These are phyloP conservation scores for Falco concolor DNA, from an alignment of 2,797 vertebrate species.

Conservation along the genomic window DNA sequence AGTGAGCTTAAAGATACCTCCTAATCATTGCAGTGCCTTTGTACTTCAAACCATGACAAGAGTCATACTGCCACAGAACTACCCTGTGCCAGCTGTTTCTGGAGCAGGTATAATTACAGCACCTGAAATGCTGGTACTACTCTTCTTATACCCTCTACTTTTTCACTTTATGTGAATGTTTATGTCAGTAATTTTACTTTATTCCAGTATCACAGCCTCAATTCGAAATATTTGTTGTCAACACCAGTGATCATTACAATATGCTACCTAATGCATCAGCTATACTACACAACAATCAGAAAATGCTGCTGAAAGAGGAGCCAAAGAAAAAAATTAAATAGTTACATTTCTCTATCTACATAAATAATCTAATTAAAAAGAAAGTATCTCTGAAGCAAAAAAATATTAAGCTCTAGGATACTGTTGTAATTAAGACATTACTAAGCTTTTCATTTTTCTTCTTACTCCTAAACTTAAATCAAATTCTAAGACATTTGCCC, in stretches of 20 bases:
- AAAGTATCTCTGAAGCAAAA: constrained; percentile 17
- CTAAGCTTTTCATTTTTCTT: constrained; percentile 43
- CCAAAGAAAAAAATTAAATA: neutral
- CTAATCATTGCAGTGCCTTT: neutral
- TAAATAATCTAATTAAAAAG: constrained; percentile 28
- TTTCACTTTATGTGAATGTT: neutral
- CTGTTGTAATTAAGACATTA: constrained; percentile 50
- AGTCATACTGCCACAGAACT: neutral
- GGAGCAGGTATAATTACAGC: neutral
- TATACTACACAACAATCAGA: neutral
- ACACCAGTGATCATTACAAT: neutral
- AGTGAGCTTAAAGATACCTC: neutral
- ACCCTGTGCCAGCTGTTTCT: neutral
- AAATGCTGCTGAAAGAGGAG: neutral
- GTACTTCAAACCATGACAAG: neutral
- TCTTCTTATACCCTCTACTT: neutral
- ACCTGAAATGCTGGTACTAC: neutral
- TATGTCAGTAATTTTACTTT: neutral
- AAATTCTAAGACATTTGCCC: constrained; percentile 36
- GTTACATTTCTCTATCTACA: neutral
- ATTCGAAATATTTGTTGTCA: neutral
- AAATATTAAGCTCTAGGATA: neutral
- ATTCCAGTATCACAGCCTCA: neutral
- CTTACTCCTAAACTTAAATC: constrained; percentile 28
- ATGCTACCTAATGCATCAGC: neutral